Evolutionary conservation across 2,113 vertebrate genomes (phyloP).

Genomic region (Lasiurus borealis): DNA sequence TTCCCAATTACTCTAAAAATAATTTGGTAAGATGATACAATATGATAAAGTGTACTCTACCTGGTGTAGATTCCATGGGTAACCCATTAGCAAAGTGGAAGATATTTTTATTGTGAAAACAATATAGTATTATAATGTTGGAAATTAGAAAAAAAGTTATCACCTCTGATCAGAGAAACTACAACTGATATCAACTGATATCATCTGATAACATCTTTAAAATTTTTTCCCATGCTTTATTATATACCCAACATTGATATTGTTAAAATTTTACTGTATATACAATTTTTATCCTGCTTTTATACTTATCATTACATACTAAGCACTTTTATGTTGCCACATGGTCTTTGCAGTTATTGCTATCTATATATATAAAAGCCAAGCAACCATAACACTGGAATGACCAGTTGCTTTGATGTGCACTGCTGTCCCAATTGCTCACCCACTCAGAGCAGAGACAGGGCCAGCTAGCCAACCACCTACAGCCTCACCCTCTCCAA

Average conservation of each 20-base stretch:
- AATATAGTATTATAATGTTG: background rate
- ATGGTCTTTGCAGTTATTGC: background rate
- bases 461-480: no score
- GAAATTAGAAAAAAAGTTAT: background rate
- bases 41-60: no score
- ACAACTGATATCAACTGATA: background rate
- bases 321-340: background rate
- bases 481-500: fast-evolving
- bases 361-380: background rate
- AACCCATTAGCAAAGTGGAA: background rate
- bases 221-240: background rate
- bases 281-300: background rate
- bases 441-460: fast-evolving
- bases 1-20: background rate
- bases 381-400: no score
- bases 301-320: background rate
- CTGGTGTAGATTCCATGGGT: background rate
- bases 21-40: background rate
- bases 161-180: background rate
- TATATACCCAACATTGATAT: background rate
- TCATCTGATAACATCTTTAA: background rate
- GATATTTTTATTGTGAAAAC: background rate
- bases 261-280: background rate
- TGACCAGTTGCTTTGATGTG: no score
- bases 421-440: no score